Percentiles rank a stretch among this genome's conserved stretches.
Evolutionary conservation across 2,797 vertebrate species (phyloP).

Genomic region (Sebastiscus albofasciatus): DNA sequence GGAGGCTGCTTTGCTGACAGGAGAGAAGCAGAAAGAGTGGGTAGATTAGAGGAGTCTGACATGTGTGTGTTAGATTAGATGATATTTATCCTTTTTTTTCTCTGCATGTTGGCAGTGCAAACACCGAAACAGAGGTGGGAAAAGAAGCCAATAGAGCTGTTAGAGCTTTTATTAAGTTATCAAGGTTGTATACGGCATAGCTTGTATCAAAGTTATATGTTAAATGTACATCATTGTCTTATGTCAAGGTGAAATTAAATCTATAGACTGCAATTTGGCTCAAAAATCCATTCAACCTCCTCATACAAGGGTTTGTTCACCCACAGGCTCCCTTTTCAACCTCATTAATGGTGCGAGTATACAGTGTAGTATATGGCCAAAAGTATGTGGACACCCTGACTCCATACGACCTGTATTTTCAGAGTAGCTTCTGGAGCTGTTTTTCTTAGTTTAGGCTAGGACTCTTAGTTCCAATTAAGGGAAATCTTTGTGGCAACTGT

Average conservation of each 20-base stretch:
- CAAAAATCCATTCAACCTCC: neutral
- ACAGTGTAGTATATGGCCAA: neutral
- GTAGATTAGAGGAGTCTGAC: neutral
- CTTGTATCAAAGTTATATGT: too few species aligned
- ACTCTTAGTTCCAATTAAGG: neutral
- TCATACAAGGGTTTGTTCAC: neutral
- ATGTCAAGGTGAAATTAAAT: too few species aligned
- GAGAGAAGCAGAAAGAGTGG: neutral
- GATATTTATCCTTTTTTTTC: neutral
- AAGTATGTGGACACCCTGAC: neutral
- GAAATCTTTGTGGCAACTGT: neutral
- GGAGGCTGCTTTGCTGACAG: slow-evolving; percentile 69
- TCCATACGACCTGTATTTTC: neutral
- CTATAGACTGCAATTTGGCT: too few species aligned
- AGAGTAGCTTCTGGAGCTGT: neutral
- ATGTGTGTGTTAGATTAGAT: neutral
- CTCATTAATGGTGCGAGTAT: neutral
- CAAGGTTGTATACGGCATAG: too few species aligned
- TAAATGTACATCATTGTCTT: too few species aligned
- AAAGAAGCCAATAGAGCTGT: neutral
- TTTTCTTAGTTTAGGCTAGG: neutral
- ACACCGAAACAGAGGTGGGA: neutral
- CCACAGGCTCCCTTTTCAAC: neutral
- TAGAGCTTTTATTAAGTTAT: neutral
- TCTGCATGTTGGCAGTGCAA: neutral